phyloP scores from a whole-genome alignment of 2,113 vertebrate genomes.

The Agapornis roseicollis region DNA sequence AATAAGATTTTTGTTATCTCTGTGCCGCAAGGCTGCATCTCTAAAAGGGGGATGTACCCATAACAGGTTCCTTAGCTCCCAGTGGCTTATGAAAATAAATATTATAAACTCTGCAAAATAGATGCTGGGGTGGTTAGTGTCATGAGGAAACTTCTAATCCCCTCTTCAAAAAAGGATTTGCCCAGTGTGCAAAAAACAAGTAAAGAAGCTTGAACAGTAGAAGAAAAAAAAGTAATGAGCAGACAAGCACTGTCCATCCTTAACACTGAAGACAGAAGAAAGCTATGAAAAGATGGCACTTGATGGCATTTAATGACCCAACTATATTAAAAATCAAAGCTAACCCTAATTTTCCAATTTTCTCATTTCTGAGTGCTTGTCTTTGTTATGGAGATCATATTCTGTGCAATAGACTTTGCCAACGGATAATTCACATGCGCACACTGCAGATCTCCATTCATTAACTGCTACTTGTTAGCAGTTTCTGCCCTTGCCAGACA shows the following conservation, averaged over 20 bases:
- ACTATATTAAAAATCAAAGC: neutral
- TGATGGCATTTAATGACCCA: neutral
- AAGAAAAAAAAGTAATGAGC: neutral
- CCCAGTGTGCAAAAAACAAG: neutral
- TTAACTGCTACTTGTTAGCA: neutral
- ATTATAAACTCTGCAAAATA: neutral
- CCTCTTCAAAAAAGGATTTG: neutral
- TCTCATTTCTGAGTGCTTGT: neutral
- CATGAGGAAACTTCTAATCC: neutral
- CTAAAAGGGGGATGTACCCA: neutral
- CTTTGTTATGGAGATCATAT: neutral
- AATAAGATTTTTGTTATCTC: neutral
- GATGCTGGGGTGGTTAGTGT: neutral
- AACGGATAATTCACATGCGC: neutral
- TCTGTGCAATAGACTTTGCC: neutral
- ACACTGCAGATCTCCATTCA: neutral
- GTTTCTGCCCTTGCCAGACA: neutral
- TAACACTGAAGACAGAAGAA: neutral
- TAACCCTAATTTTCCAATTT: neutral
- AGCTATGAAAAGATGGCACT: neutral
- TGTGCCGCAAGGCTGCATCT: neutral
- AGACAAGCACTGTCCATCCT: neutral
- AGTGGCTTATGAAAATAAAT: neutral
- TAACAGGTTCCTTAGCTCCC: neutral
- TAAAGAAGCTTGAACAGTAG: neutral